Base-by-base conservation (phyloP, 2,113 vertebrate genomes). In the Hipposideros armiger region DNA sequence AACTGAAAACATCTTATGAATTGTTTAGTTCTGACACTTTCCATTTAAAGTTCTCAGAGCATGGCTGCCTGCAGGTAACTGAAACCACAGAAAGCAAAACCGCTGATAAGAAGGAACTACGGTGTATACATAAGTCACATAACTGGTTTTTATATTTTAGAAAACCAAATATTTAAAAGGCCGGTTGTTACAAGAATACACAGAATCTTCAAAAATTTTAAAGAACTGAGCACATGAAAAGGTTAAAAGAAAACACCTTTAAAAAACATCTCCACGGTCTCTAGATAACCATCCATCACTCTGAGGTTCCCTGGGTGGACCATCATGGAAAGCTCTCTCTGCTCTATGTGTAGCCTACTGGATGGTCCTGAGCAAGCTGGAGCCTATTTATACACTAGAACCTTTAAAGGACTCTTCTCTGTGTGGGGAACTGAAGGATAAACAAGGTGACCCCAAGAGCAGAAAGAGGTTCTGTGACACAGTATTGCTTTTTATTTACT, bases 131-230 rank as follows among this genome's bases (percentile, higher is more conserved):
- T 45, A 92, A 66, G 16, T 58, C 69, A 50, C 50, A n/a, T 90
- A 90, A 84, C 45, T 82, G 52, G 60, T 47, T 64, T 81, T 83
- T 78, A 73, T 14, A 42, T 90, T 87, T 92, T 70, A 73, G 80
- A 66, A 94, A 96, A 50, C 2, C 60, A 84, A 84, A 81, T 84
- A 83, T 87, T 92, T 95, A 69, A 90, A 81, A 85, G 66, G 13
- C 13, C 73, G 77, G 36, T 90, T 52, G 20, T 83, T 78, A 60
- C 16, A 78, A 96, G 80, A 84, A 84, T 87, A 50, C 20, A 58
- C 47, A 47, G 80, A 47, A 70, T 93, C n/a, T 86, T 32, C 77
- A 96, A 26, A 40, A 78, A 58, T 36, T 81, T 87, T 47, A 58
- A 95, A 91, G 50, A 76, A 70, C 19, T 47, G 47, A 64, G 2